Base-by-base conservation (phyloP, 1,140 invertebrate species). In the Leptopilina boulardi region DNA sequence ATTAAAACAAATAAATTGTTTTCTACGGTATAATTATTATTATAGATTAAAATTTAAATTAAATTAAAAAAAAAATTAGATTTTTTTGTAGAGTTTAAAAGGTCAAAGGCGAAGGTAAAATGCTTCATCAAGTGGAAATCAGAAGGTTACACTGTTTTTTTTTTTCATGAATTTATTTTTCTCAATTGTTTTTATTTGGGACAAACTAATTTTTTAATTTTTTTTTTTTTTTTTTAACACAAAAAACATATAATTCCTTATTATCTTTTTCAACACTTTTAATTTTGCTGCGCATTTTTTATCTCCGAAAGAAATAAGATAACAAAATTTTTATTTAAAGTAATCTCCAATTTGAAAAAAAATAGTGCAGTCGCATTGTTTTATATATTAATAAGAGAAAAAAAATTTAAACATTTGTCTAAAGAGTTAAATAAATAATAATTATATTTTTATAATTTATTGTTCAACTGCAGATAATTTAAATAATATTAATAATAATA, bases 121-220 rank as follows among this genome's bases (percentile, higher is more conserved):
- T 23, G 56, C 23, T 59, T 59, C 13, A 59, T 59, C 13, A 59
- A 59, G 11, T 59, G 56, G 56, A 26, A 59, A 26, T 21, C 56
- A 59, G 23, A 66, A 66, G 56, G 56, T 66, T 66, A 21, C 56
- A 26, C 10, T 21, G 23, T 66, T 66, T 66, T 66, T 66, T 15
- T 66, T 66, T 66, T 66, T 66, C 26, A 66, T 21, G 21, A 21
- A 15, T 30, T 66, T 21, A 23, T 13, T 13, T 26, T 66, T 54
- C 56, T 23, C 56, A 66, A 66, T 66, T 15, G 23, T 66, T 26
- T 66, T 66, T 66, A 66, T 66, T 66, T 66, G 56, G 56, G 26
- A 26, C 56, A 66, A 66, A 23, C 56, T 26, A 23, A 66, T 66
- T 66, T 66, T 66, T 66, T 66, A 9, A 5, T 26, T 11, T 13